Percentiles rank a stretch among this genome's conserved stretches.
phyloP scores from a whole-genome alignment of 30 jellyfish, hydroid and myxozoan genomes.

The Pelagia noctiluca region DNA sequence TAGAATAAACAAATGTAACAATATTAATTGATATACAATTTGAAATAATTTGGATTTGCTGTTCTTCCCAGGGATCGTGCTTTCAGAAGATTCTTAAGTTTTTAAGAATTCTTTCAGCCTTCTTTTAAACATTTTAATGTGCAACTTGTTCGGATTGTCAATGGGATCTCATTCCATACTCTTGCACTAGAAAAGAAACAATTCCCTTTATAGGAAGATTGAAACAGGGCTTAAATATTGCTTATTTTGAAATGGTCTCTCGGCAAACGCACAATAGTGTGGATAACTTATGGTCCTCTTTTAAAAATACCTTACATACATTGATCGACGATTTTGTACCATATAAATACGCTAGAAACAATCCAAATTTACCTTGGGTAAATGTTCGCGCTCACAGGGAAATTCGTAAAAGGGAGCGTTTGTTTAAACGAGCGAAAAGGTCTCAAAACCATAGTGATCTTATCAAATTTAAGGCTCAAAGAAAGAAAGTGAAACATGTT shows the following conservation, averaged over 20 bases:
- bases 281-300: conserved; percentile 5
- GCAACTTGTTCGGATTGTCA: no score
- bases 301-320: not conserved
- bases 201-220: no score
- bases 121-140: no score
- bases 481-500: conserved; percentile 7
- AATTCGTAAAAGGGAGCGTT: conserved; percentile 31
- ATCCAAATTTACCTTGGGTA: conserved; percentile 34
- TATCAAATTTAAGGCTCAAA: conserved; percentile 14
- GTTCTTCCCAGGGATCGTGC: no score
- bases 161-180: no score
- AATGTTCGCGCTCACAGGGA: conserved; percentile 20
- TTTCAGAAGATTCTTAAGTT: no score
- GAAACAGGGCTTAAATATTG: not conserved
- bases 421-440: conserved; percentile 29
- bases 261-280: not conserved
- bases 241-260: not conserved
- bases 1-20: no score
- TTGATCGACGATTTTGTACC: conserved; percentile 28
- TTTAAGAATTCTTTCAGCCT: no score
- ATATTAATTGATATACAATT: no score
- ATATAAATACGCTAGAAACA: not conserved
- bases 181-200: no score
- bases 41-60: no score
- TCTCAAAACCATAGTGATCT: not conserved